Conservation (phyloP, 1,140 invertebrate genomes). For the Ericerus pela region DNA sequence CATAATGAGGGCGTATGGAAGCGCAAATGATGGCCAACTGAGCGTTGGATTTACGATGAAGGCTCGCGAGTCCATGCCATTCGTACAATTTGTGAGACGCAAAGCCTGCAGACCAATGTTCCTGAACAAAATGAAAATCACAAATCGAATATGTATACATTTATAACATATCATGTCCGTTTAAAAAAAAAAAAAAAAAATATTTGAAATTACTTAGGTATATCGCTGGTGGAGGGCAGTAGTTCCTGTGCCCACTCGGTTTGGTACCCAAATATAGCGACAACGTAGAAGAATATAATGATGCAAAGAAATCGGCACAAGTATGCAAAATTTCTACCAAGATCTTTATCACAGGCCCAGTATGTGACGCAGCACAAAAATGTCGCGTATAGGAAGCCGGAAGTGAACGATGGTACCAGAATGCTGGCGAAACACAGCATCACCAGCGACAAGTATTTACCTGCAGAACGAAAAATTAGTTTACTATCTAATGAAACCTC, state of each 20-base stretch:
- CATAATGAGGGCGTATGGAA: slow-evolving; percentile 55
- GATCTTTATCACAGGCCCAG: slow-evolving; percentile 67
- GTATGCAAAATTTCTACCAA: slow-evolving; percentile 54
- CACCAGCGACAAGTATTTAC: slow-evolving; percentile 52
- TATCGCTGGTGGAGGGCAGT: slow-evolving; percentile 47
- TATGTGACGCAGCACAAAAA: slow-evolving; percentile 75
- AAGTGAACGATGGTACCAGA: slow-evolving; percentile 58
- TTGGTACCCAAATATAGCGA: slow-evolving; percentile 69
- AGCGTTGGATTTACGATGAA: slow-evolving; percentile 38
- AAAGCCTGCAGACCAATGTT: slow-evolving; percentile 49
- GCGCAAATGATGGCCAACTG: slow-evolving; percentile 55
- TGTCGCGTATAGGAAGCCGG: slow-evolving; percentile 68
- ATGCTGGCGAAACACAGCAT: slow-evolving; percentile 61
- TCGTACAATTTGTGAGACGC: slow-evolving; percentile 34
- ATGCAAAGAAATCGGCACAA: slow-evolving; percentile 53
- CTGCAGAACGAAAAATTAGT: slow-evolving; percentile 30
- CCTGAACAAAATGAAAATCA: slow-evolving; percentile 33
- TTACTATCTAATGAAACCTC: background rate
- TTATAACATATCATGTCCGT: background rate
- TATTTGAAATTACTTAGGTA: slow-evolving; percentile 39
- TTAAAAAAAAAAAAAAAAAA: background rate
- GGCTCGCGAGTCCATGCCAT: slow-evolving; percentile 46
- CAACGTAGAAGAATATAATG: slow-evolving; percentile 58
- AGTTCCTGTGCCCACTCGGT: slow-evolving; percentile 63
- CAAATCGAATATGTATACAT: background rate